Evolutionary conservation across 1,140 invertebrate species (phyloP).

Genomic region (Parasteatoda tepidariorum): DNA sequence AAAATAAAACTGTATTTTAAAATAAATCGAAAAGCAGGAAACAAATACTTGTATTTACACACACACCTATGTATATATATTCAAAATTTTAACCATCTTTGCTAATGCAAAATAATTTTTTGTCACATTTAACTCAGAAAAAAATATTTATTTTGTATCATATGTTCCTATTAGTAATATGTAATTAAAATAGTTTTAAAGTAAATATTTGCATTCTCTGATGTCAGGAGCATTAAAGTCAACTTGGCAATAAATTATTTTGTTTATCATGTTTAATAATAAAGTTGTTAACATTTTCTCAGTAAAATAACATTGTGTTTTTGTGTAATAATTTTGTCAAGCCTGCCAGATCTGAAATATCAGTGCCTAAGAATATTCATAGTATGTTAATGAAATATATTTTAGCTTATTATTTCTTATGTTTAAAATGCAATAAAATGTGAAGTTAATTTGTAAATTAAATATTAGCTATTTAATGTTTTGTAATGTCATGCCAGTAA

Average conservation of each 20-base stretch:
- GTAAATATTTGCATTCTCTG: not conserved
- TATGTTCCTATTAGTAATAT: not conserved
- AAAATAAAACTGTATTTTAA: no score
- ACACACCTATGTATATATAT: no score
- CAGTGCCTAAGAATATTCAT: not conserved
- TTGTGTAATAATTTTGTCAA: not conserved
- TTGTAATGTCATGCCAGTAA: conserved; percentile 13
- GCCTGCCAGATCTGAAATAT: not conserved
- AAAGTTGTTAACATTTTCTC: not conserved
- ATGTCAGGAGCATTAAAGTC: not conserved
- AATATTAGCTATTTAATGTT: not conserved
- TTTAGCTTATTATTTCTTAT: not conserved
- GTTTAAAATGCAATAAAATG: not conserved
- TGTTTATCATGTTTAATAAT: not conserved
- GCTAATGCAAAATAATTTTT: no score
- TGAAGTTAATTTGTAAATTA: not conserved
- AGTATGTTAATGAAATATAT: not conserved
- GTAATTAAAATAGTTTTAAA: not conserved
- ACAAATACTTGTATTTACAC: no score
- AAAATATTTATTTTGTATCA: not conserved
- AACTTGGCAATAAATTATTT: not conserved
- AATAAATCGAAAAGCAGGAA: no score
- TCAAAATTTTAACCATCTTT: no score
- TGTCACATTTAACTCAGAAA: not conserved
- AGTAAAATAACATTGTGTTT: no score